phyloP scores from a whole-genome alignment of 2,888 invertebrate genomes.

The Stramonita haemastoma region DNA sequence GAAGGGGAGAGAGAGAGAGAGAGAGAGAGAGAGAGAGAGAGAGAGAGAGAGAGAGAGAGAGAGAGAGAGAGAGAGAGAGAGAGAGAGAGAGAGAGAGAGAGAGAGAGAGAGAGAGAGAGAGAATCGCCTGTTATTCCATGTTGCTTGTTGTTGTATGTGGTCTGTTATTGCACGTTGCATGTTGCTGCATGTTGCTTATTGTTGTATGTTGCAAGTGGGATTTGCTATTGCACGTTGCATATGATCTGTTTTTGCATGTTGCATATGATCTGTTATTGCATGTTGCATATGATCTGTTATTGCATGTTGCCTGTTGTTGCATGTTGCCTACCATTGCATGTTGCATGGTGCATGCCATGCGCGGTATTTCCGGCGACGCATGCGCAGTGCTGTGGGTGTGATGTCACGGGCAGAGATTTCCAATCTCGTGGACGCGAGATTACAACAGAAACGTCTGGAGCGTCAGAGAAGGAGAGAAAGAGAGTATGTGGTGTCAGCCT shows the following conservation, averaged over 20 bases:
- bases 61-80: no score
- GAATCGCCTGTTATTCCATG: no score
- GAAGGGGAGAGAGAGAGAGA: no score
- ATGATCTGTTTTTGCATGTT: neutral
- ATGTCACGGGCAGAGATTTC: constrained; percentile 20
- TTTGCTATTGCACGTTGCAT: neutral
- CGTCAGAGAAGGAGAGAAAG: neutral
- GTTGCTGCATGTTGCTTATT: neutral
- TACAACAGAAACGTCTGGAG: constrained; percentile 28
- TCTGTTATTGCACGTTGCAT: neutral
- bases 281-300: neutral
- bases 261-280: neutral
- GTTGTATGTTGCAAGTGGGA: neutral
- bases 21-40: no score
- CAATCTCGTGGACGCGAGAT: constrained; percentile 18
- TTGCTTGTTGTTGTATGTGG: neutral
- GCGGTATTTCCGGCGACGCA: constrained; percentile 23
- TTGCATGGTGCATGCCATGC: constrained; percentile 26
- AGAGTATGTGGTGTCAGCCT: constrained; percentile 1
- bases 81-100: no score
- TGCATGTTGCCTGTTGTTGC: neutral
- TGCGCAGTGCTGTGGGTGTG: constrained; percentile 22
- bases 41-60: no score
- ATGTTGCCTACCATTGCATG: neutral
- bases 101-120: no score